phyloP scores from a whole-genome alignment of 1,140 invertebrate species.

The Adelges cooleyi region DNA sequence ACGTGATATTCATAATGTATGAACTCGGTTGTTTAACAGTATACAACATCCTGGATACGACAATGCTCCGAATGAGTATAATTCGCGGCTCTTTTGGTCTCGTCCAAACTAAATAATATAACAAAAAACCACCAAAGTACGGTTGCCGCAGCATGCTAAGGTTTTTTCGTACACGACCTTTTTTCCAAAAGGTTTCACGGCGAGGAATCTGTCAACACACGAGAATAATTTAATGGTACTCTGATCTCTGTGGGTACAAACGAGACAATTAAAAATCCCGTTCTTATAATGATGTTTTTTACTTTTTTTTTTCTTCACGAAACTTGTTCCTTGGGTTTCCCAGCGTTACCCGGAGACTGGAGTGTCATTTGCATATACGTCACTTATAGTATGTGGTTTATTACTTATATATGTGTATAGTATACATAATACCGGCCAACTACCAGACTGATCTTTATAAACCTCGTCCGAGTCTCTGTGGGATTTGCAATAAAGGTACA shows the following conservation, averaged over 20 bases:
- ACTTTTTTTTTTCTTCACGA: not conserved
- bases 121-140: too few species aligned
- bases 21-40: too few species aligned
- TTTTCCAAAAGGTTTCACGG: too few species aligned
- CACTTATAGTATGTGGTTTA: not conserved
- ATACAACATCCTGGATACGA: too few species aligned
- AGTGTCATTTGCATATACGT: constrained; percentile 2
- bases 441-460: constrained; percentile 9
- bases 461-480: not conserved
- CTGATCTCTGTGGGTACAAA: not conserved
- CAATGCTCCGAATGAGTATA: too few species aligned
- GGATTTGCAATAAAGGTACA: not conserved
- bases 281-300: not conserved
- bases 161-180: not conserved
- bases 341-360: not conserved
- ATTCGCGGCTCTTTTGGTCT: too few species aligned
- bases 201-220: too few species aligned
- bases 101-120: too few species aligned
- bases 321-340: constrained; percentile 20
- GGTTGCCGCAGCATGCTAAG: not conserved
- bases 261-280: constrained; percentile 12
- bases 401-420: not conserved
- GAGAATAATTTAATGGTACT: too few species aligned
- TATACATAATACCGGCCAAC: not conserved
- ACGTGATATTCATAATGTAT: too few species aligned